Evolutionary conservation across 2,113 vertebrate genomes (phyloP).

Genomic region (Poecilia latipinna): DNA sequence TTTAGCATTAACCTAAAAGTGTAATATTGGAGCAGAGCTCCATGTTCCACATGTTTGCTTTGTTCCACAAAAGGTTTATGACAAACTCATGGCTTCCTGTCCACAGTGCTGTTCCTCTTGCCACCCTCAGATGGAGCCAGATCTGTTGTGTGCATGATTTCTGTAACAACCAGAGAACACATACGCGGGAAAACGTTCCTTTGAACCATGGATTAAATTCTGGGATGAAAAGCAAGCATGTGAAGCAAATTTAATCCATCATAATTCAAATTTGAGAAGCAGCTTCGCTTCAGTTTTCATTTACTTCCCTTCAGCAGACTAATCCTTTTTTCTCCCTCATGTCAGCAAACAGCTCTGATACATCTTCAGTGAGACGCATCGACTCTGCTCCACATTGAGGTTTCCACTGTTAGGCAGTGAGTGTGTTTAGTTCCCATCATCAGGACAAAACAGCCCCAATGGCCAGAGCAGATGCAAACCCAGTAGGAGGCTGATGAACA

Average conservation of each 20-base stretch:
- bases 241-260: background rate
- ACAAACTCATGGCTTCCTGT: background rate
- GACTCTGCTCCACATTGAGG: background rate
- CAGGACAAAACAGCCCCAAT: conserved; percentile 7
- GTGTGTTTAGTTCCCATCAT: conserved; percentile 2
- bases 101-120: background rate
- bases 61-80: background rate
- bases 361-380: background rate
- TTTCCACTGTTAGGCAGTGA: background rate
- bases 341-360: background rate
- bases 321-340: background rate
- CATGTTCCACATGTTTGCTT: background rate
- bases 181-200: background rate
- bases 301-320: background rate
- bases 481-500: conserved; percentile 36
- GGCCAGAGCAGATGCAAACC: conserved; percentile 33
- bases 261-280: conserved; percentile 2
- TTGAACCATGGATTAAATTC: background rate
- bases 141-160: background rate
- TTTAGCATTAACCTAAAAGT: background rate
- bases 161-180: background rate
- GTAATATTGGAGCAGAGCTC: too few relatives aligned
- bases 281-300: background rate
- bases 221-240: background rate
- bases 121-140: background rate